Evolutionary conservation across 2,797 vertebrate species (phyloP).

Genomic region (Corythornis leucogaster): DNA sequence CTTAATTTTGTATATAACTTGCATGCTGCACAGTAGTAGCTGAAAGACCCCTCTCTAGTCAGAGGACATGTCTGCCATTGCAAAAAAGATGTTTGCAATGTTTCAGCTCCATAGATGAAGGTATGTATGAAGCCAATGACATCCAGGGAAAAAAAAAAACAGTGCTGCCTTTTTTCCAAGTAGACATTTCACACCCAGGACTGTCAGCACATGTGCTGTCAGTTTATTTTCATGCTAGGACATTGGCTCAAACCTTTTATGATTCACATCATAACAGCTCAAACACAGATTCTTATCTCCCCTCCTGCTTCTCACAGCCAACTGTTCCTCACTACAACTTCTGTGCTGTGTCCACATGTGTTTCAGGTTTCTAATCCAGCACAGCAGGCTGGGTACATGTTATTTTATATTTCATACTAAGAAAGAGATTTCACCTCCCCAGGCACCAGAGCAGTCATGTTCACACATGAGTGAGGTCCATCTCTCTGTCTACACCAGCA

Average conservation of each 20-base stretch:
- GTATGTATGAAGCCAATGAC: not conserved
- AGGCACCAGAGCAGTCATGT: fast-evolving
- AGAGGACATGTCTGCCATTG: not conserved
- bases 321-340: not conserved
- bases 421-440: not conserved
- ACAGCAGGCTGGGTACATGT: fast-evolving
- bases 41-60: not conserved
- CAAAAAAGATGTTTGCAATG: not conserved
- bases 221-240: not conserved
- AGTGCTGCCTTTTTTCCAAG: not conserved
- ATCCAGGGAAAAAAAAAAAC: not conserved
- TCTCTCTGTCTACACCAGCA: not conserved
- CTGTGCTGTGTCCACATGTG: not conserved
- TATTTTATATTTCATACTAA: not conserved
- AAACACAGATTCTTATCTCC: not conserved
- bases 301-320: not conserved
- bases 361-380: not conserved
- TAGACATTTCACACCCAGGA: not conserved
- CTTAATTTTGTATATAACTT: not conserved
- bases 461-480: not conserved
- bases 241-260: not conserved
- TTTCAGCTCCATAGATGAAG: not conserved
- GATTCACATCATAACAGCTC: not conserved
- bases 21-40: not conserved
- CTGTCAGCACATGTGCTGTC: not conserved